A percentile compares a stretch with the other conserved stretches of the same genome.
Conservation (phyloP, 2,113 vertebrate genomes). For the Nothoprocta perdicaria region DNA sequence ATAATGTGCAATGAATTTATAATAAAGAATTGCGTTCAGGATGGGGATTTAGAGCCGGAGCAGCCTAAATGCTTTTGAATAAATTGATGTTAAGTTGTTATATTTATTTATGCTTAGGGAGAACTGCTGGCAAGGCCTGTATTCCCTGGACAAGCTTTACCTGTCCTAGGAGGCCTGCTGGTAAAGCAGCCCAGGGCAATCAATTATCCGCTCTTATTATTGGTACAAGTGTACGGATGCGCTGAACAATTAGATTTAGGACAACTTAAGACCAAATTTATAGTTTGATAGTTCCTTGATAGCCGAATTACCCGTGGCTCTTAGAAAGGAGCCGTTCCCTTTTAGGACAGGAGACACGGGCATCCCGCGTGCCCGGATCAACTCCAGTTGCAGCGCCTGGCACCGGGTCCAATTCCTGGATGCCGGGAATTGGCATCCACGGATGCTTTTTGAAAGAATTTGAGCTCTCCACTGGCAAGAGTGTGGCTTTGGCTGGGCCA, state of each 20-base stretch:
- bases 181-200: constrained; percentile 29
- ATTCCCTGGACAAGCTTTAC: constrained; percentile 11
- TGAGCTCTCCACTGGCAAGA: background rate
- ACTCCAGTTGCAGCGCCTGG: too few relatives aligned
- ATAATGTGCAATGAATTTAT: background rate
- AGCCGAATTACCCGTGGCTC: background rate
- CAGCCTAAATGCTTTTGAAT: background rate
- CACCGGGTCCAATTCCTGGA: too few relatives aligned
- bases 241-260: background rate
- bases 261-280: background rate
- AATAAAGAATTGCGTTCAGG: background rate
- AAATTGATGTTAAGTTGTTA: background rate
- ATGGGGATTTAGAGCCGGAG: background rate
- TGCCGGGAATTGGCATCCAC: too few relatives aligned
- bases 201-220: constrained; percentile 7
- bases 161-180: constrained; percentile 2
- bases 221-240: background rate
- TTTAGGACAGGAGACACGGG: background rate
- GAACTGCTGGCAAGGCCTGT: constrained; percentile 8
- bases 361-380: too few relatives aligned
- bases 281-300: background rate
- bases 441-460: too few relatives aligned
- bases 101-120: constrained; percentile 27
- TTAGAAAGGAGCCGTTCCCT: background rate
- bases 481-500: background rate